These are phyloP conservation scores for Notiomystis cincta DNA, from an alignment of 2,113 vertebrate genomes.

Conservation along the genomic window DNA sequence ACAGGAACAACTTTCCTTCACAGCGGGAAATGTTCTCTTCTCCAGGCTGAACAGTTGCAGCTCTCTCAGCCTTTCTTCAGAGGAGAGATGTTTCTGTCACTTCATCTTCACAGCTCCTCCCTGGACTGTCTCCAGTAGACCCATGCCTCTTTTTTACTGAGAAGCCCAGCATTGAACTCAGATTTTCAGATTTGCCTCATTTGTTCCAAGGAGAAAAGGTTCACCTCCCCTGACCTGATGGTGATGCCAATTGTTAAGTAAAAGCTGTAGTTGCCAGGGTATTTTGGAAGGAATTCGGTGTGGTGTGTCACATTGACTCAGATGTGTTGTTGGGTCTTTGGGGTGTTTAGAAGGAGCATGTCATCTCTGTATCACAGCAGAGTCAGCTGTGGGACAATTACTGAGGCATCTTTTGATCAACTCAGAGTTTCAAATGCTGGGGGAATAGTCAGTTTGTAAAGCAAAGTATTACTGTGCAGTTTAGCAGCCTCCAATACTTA, in stretches of 20 bases:
- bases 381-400: not conserved
- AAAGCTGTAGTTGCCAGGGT: not conserved
- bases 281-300: not conserved
- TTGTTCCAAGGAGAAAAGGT: not conserved
- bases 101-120: fast-evolving
- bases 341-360: not conserved
- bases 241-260: not conserved
- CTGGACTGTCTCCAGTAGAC: not conserved
- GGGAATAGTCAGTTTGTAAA: not conserved
- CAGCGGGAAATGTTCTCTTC: not conserved
- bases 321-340: not conserved
- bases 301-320: not conserved
- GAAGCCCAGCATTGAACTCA: not conserved
- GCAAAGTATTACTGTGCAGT: not conserved
- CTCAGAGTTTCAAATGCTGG: not conserved
- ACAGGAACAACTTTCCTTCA: not conserved
- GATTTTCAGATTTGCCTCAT: not conserved
- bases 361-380: not conserved
- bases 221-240: not conserved
- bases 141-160: not conserved
- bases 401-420: not conserved
- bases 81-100: not conserved
- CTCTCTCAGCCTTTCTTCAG: not conserved
- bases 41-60: not conserved
- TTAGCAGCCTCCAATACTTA: not conserved